Conservation (phyloP, 2,797 vertebrate genomes). For the Acanthurus tractus region DNA sequence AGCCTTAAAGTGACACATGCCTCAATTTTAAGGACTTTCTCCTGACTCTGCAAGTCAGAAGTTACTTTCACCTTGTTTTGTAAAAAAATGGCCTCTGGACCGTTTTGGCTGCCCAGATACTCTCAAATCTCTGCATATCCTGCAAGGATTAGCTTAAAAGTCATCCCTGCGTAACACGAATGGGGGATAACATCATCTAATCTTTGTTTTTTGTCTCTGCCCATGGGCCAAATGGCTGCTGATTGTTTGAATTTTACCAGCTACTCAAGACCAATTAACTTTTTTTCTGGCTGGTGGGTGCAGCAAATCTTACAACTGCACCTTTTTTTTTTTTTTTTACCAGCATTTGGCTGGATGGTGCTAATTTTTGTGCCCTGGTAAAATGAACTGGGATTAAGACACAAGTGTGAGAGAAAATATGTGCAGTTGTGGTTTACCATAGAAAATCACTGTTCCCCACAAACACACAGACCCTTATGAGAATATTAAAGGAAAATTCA, state of each 20-base stretch:
- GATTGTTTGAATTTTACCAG: no score
- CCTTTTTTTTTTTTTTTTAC: no score
- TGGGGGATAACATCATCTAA: slow-evolving; percentile 14
- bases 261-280: no score
- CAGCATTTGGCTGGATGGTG: no score
- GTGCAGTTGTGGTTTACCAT: background rate
- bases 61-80: background rate
- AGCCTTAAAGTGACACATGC: background rate
- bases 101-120: background rate
- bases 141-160: background rate
- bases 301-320: no score
- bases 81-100: background rate
- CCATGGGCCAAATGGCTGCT: no score
- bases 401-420: background rate
- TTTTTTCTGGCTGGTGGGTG: no score
- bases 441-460: slow-evolving; percentile 4
- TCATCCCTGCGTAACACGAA: slow-evolving; percentile 4
- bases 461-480: background rate
- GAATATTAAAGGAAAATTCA: slow-evolving; percentile 27
- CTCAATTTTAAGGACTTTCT: background rate
- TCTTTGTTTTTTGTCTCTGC: background rate
- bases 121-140: background rate
- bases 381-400: background rate
- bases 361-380: background rate
- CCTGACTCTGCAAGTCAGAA: background rate